Percentiles rank a stretch among this genome's conserved stretches.
Evolutionary conservation across 2,113 vertebrate species (phyloP).

Genomic region (Opisthocomus hoazin): DNA sequence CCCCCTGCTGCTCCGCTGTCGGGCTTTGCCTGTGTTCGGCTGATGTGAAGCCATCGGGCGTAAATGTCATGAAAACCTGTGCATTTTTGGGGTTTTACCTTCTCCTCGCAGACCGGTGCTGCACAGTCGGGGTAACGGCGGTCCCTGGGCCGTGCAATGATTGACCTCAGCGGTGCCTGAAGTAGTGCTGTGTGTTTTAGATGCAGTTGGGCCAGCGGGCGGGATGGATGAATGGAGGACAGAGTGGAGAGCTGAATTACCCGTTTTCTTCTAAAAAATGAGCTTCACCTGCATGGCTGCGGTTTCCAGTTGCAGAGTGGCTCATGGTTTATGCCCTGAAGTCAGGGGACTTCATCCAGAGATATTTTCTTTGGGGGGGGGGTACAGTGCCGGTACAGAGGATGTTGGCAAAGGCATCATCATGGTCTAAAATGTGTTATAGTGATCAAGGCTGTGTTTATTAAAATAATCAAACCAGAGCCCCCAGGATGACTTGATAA

Average conservation of each 20-base stretch:
- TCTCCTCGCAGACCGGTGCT: fast-evolving
- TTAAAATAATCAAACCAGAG: neutral
- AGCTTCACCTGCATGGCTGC: neutral
- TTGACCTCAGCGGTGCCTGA: fast-evolving
- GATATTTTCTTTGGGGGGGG: neutral
- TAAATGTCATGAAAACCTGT: fast-evolving
- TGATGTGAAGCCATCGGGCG: neutral
- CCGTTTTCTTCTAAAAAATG: fast-evolving
- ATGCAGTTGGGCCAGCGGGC: neutral
- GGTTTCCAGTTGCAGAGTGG: neutral
- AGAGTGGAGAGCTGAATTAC: neutral
- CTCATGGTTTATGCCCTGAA: neutral
- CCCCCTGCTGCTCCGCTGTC: fast-evolving
- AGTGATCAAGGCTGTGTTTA: neutral
- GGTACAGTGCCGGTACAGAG: fast-evolving
- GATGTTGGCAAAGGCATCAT: neutral
- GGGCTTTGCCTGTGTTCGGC: too few relatives aligned
- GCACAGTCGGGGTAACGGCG: fast-evolving
- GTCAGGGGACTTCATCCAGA: neutral
- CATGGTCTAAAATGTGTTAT: neutral
- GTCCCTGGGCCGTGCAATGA: neutral
- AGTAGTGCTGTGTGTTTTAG: fast-evolving
- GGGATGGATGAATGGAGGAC: neutral
- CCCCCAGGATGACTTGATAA: neutral
- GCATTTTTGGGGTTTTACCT: fast-evolving